A percentile compares a stretch with the other conserved stretches of the same genome.
Conservation (phyloP, 2,888 invertebrate genomes). For the Noctua pronuba region DNA sequence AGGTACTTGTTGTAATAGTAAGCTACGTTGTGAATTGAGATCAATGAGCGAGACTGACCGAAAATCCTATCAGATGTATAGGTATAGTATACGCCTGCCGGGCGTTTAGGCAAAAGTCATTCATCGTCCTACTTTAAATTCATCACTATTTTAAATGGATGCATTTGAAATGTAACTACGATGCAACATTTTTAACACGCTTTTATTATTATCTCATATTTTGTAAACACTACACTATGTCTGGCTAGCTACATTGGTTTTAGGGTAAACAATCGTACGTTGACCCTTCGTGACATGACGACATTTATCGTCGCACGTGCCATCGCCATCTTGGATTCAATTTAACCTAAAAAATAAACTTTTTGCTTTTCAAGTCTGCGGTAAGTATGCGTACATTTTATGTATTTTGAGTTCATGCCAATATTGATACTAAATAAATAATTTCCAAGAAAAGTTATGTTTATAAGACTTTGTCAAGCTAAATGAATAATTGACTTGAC, state of each 20-base stretch:
- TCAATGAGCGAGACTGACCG: neutral
- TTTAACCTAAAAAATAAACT: neutral
- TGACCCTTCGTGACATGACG: slow-evolving; percentile 44
- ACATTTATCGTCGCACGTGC: slow-evolving; percentile 18
- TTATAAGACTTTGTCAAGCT: neutral
- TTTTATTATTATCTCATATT: slow-evolving; percentile 13
- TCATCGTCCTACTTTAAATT: neutral
- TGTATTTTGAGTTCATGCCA: slow-evolving; percentile 27
- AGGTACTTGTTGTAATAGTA: neutral
- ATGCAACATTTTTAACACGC: slow-evolving; percentile 4
- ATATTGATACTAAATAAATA: slow-evolving; percentile 3
- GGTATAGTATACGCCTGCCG: no score
- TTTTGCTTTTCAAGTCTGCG: neutral
- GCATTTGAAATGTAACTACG: neutral
- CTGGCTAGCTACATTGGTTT: slow-evolving; percentile 15
- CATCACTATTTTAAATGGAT: neutral
- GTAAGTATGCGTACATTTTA: slow-evolving; percentile 7
- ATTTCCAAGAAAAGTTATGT: neutral
- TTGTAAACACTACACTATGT: slow-evolving; percentile 30
- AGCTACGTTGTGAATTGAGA: neutral
- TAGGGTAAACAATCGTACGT: slow-evolving; percentile 51
- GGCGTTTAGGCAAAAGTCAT: neutral
- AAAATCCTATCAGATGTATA: neutral
- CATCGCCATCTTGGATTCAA: slow-evolving; percentile 40
- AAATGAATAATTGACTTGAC: neutral